Conservation (phyloP, 2,888 invertebrate species). For the Gymnocheta viridis region DNA sequence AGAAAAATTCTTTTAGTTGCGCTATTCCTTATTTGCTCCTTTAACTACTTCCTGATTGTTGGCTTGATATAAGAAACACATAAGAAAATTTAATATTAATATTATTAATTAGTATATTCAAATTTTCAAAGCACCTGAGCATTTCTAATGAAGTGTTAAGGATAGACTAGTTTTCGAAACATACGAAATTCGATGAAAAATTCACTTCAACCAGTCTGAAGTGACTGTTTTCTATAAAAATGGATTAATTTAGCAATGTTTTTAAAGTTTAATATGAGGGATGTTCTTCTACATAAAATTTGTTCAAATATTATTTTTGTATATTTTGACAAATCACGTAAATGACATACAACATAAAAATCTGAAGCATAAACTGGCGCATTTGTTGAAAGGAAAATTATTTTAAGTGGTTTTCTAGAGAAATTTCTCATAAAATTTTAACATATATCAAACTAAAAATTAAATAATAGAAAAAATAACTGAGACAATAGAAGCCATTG, state of each 20-base stretch:
- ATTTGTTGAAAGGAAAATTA: slow-evolving; percentile 53
- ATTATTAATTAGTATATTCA: too few relatives aligned
- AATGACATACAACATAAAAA: not conserved
- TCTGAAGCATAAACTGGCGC: slow-evolving; percentile 10
- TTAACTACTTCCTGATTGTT: too few relatives aligned
- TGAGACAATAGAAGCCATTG: slow-evolving; percentile 42
- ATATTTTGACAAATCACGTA: slow-evolving; percentile 64
- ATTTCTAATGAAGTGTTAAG: slow-evolving; percentile 56
- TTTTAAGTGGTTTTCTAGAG: slow-evolving; percentile 65
- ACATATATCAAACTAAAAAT: slow-evolving; percentile 35
- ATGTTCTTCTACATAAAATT: not conserved
- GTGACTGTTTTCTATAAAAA: not conserved
- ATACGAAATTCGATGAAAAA: slow-evolving; percentile 12
- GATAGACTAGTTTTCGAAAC: slow-evolving; percentile 70
- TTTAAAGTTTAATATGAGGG: slow-evolving; percentile 7
- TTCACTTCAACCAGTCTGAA: not conserved
- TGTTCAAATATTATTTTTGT: slow-evolving; percentile 18
- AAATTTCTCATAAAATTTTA: slow-evolving; percentile 45
- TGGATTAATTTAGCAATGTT: not conserved
- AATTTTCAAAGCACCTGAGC: not conserved
- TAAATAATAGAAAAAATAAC: not conserved
- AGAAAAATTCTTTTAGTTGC: too few relatives aligned
- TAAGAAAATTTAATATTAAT: not conserved
- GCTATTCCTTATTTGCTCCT: too few relatives aligned
- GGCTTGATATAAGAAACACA: too few relatives aligned